A percentile compares a stretch with the other conserved stretches of the same genome.
These are phyloP conservation scores for Muscicapa adusta DNA, from an alignment of 2,113 vertebrate species.

Conservation along the genomic window DNA sequence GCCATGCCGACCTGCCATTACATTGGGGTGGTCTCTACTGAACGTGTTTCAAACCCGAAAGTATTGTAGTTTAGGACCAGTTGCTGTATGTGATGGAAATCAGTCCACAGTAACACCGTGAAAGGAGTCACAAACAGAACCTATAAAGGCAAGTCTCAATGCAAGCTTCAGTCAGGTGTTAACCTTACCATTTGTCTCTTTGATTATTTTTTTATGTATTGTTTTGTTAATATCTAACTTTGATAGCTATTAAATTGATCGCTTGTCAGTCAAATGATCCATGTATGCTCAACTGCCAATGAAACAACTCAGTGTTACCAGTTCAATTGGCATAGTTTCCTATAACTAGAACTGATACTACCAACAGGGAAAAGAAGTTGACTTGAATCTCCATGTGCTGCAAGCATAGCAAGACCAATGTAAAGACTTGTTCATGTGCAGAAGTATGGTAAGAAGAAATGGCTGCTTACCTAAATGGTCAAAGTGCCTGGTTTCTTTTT, in stretches of 20 bases:
- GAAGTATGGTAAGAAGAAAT: conserved; percentile 37
- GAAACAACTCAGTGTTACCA: conserved; percentile 43
- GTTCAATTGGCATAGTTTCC: conserved; percentile 30
- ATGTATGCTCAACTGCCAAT: conserved; percentile 42
- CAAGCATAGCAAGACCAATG: conserved; percentile 39
- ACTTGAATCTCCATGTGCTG: conserved; percentile 49
- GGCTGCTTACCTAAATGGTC: conserved; percentile 53
- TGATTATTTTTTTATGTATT: conserved; percentile 25
- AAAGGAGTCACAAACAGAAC: conserved; percentile 41
- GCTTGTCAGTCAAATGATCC: conserved; percentile 23
- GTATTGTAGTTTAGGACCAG: conserved; percentile 34
- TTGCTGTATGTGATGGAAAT: conserved; percentile 35
- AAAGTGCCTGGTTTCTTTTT: conserved; percentile 67
- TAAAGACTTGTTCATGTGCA: conserved; percentile 46
- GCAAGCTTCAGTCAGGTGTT: conserved; percentile 61
- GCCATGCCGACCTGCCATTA: background rate
- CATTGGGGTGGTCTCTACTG: background rate
- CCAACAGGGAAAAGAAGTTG: background rate
- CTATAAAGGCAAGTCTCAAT: conserved; percentile 57
- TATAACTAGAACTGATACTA: conserved; percentile 18
- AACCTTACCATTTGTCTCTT: conserved; percentile 44
- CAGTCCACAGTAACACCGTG: background rate
- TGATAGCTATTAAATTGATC: background rate
- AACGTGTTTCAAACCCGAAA: conserved; percentile 35
- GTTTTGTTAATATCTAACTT: conserved; percentile 48